A percentile compares a stretch with the other conserved stretches of the same genome.
phyloP scores from a whole-genome alignment of 2,888 invertebrate species.

The Nymphalis c-album region DNA sequence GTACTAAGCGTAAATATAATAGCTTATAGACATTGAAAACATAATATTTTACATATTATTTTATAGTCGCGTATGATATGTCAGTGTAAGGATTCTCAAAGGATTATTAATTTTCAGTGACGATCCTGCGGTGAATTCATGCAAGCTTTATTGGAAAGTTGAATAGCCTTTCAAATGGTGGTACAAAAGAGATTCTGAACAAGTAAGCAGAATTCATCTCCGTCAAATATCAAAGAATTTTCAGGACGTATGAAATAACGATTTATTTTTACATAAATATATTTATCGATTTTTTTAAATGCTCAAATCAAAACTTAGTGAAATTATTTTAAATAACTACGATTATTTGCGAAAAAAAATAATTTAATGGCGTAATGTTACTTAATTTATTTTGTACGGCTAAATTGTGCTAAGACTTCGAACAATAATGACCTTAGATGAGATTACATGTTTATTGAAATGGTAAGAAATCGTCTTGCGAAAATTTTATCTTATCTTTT shows the following conservation, averaged over 20 bases:
- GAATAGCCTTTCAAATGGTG: slow-evolving; percentile 63
- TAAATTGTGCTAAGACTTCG: too few relatives aligned
- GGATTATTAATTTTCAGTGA: slow-evolving; percentile 60
- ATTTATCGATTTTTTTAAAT: neutral
- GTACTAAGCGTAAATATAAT: neutral
- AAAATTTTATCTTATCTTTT: too few relatives aligned
- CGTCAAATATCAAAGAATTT: slow-evolving; percentile 39
- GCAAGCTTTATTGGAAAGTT: slow-evolving; percentile 67
- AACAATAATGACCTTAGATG: too few relatives aligned
- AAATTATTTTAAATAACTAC: too few relatives aligned
- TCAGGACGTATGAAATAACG: slow-evolving; percentile 19
- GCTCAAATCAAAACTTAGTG: too few relatives aligned
- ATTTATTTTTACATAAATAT: neutral
- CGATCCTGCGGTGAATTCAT: slow-evolving; percentile 55
- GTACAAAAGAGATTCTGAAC: slow-evolving; percentile 49
- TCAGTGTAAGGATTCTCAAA: slow-evolving; percentile 38
- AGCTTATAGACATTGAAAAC: neutral
- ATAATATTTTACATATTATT: neutral
- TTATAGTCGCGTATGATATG: slow-evolving; percentile 1
- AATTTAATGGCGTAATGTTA: too few relatives aligned
- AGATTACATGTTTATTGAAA: too few relatives aligned
- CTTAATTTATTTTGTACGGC: too few relatives aligned
- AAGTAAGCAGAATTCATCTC: slow-evolving; percentile 47
- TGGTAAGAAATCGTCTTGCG: too few relatives aligned
- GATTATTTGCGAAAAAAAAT: too few relatives aligned